A percentile compares a stretch with the other conserved stretches of the same genome.
Conservation (phyloP, 2,888 invertebrate genomes). For the Agriopis aurantiaria region DNA sequence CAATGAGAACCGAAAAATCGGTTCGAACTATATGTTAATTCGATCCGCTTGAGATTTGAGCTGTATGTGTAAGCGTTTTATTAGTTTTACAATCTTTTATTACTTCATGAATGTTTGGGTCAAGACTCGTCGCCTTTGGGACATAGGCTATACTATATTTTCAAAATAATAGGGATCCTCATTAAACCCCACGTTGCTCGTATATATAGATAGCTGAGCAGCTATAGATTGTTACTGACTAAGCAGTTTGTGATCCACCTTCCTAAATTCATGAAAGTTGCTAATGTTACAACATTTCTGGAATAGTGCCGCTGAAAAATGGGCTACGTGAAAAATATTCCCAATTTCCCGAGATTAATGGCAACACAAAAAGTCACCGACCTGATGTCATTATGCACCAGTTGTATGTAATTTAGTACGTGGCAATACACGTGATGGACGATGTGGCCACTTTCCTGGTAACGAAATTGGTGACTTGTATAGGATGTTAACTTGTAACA, state of each 20-base stretch:
- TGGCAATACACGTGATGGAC: conserved; percentile 9
- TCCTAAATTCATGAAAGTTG: no score
- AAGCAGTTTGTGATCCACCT: not conserved
- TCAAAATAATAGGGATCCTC: no score
- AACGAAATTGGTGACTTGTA: not conserved
- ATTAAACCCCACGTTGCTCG: no score
- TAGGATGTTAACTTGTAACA: not conserved
- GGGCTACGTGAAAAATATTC: conserved; percentile 4
- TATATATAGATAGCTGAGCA: no score
- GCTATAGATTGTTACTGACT: not conserved
- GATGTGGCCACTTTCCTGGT: conserved; percentile 3
- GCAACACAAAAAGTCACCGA: conserved; percentile 12
- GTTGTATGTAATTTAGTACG: conserved; percentile 9
- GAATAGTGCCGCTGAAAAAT: conserved; percentile 6
- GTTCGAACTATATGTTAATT: conserved; percentile 72
- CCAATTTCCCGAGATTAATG: conserved; percentile 15
- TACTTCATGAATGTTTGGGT: conserved; percentile 26
- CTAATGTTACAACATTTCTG: not conserved
- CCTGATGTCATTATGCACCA: conserved; percentile 19
- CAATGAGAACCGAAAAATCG: conserved; percentile 63
- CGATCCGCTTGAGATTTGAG: conserved; percentile 53
- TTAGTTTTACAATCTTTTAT: conserved; percentile 33
- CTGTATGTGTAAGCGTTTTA: conserved; percentile 38
- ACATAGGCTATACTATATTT: no score
- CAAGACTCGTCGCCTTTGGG: conserved; percentile 1